phyloP scores from a whole-genome alignment of 2,888 invertebrate species.

The Lysandra bellargus region DNA sequence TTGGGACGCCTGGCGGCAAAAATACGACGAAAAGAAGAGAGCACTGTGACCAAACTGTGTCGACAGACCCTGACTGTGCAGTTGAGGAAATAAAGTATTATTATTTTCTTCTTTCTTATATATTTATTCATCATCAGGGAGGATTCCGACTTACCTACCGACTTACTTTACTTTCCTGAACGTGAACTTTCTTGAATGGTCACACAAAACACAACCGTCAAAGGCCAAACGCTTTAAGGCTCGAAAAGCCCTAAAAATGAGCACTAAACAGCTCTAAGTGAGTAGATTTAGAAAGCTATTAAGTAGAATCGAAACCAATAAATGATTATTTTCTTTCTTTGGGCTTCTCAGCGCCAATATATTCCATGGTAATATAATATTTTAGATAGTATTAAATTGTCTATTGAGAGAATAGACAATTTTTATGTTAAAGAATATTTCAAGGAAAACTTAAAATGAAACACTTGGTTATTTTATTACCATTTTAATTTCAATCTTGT shows the following conservation, averaged over 20 bases:
- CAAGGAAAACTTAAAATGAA: slow-evolving; percentile 46
- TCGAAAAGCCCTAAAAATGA: too few relatives aligned
- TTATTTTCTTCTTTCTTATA: background rate
- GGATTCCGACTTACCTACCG: background rate
- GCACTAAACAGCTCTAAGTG: too few relatives aligned
- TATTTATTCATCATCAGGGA: background rate
- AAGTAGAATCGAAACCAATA: too few relatives aligned
- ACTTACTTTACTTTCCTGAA: background rate
- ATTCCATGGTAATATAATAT: too few relatives aligned
- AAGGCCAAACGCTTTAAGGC: too few relatives aligned
- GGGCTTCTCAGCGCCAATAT: too few relatives aligned
- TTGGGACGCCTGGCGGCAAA: slow-evolving; percentile 69
- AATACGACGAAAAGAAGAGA: slow-evolving; percentile 69
- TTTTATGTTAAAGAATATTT: background rate
- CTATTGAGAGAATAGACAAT: background rate
- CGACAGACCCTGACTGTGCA: slow-evolving; percentile 87
- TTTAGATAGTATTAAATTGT: too few relatives aligned
- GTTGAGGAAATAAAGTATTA: slow-evolving; percentile 55
- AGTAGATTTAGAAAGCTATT: too few relatives aligned
- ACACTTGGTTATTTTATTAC: slow-evolving; percentile 45
- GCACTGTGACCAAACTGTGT: slow-evolving; percentile 85
- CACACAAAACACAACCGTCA: too few relatives aligned
- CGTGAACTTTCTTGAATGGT: too few relatives aligned
- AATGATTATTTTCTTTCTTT: too few relatives aligned
- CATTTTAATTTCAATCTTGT: slow-evolving; percentile 58